These are phyloP conservation scores for Scelioninae gen. 1 DNA, from an alignment of 2,888 invertebrate genomes.

Conservation along the genomic window DNA sequence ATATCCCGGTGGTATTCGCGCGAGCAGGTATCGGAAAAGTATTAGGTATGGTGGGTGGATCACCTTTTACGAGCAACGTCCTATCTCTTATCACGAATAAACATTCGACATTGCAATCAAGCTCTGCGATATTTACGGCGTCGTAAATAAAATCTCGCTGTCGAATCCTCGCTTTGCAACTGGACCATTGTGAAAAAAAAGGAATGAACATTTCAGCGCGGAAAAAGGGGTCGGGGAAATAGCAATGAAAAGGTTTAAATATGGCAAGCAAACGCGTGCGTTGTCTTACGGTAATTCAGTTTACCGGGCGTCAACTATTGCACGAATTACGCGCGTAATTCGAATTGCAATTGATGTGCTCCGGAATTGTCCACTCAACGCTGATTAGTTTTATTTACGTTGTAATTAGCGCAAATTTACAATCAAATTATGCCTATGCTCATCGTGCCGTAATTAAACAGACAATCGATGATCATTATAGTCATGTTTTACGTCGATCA, in stretches of 20 bases:
- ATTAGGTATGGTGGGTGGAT: conserved; percentile 67
- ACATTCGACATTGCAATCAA: conserved; percentile 77
- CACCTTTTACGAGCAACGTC: too few relatives aligned
- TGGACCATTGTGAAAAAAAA: conserved; percentile 35
- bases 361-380: conserved; percentile 37
- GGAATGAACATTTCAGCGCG: not conserved
- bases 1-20: conserved; percentile 57
- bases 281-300: conserved; percentile 50
- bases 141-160: conserved; percentile 77
- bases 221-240: not conserved
- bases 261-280: conserved; percentile 13
- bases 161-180: conserved; percentile 51
- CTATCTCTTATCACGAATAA: conserved; percentile 80
- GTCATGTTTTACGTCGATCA: conserved; percentile 38
- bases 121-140: conserved; percentile 74
- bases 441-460: conserved; percentile 44
- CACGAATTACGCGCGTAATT: conserved; percentile 52
- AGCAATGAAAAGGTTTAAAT: not conserved
- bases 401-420: conserved; percentile 57
- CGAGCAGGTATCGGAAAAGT: conserved; percentile 68
- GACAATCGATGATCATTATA: conserved; percentile 43
- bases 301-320: conserved; percentile 40
- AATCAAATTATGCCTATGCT: conserved; percentile 47
- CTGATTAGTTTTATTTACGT: conserved; percentile 57
- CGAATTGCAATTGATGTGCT: conserved; percentile 49